Evolutionary conservation across 2,113 vertebrate species (phyloP).

Genomic region (Paratilapia polleni): DNA sequence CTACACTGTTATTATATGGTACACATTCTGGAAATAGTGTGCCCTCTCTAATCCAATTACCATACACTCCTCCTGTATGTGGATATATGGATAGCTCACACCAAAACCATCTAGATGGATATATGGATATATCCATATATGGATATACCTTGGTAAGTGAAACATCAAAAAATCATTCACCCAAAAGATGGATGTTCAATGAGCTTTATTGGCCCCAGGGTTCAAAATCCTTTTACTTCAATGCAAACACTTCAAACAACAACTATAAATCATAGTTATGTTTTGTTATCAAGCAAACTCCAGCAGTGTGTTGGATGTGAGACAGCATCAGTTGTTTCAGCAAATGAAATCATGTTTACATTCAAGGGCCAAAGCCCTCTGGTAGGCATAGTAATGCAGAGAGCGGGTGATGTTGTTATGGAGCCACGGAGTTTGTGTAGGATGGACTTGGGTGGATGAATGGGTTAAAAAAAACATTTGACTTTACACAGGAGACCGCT

Average conservation of each 20-base stretch:
- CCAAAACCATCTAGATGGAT: not conserved
- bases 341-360: not conserved
- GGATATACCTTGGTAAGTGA: too few relatives aligned
- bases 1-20: slow-evolving; percentile 35
- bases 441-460: not conserved
- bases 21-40: slow-evolving; percentile 18
- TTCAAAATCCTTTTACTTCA: not conserved
- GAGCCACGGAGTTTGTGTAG: not conserved
- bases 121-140: too few relatives aligned
- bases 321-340: not conserved
- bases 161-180: not conserved
- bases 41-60: slow-evolving; percentile 34
- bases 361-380: not conserved
- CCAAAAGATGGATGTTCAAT: not conserved
- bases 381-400: not conserved
- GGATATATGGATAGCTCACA: not conserved
- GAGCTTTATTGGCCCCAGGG: too few relatives aligned
- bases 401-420: not conserved
- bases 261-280: not conserved
- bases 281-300: not conserved
- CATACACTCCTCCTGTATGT: not conserved
- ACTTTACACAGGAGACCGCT: not conserved
- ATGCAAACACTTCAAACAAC: not conserved
- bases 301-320: not conserved
- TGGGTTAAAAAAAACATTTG: not conserved